Evolutionary conservation across 2,113 vertebrate species (phyloP).

Genomic region (Nothocercus julius): DNA sequence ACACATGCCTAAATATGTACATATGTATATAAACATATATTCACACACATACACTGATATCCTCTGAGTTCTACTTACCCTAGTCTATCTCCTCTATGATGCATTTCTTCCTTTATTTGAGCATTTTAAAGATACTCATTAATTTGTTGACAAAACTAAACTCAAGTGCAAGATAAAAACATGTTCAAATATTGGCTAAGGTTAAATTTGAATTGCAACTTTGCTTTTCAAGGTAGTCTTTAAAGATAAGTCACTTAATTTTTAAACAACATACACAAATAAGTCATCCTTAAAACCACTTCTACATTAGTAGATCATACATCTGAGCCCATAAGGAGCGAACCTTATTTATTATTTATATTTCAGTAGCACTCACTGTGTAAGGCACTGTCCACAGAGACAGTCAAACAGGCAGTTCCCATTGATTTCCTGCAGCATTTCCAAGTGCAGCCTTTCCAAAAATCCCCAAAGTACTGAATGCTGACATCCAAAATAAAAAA

Average conservation of each 20-base stretch:
- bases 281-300: not conserved
- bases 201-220: not conserved
- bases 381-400: not conserved
- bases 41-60: not conserved
- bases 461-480: not conserved
- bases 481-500: not conserved
- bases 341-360: constrained; percentile 27
- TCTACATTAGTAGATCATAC: not conserved
- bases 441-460: not conserved
- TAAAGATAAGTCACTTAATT: not conserved
- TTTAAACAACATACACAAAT: not conserved
- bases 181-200: not conserved
- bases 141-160: not conserved
- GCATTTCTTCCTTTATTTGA: not conserved
- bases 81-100: not conserved
- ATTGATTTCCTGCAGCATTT: not conserved
- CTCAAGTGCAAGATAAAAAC: not conserved
- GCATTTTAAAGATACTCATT: not conserved
- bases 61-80: not conserved
- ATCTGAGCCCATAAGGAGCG: not conserved
- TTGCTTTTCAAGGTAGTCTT: not conserved
- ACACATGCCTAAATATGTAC: not conserved
- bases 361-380: not conserved
- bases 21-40: not conserved
- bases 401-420: not conserved